Percentiles rank a stretch among this genome's conserved stretches.
phyloP scores from a whole-genome alignment of 1,140 invertebrate species.

The Polypedilum pembai region DNA sequence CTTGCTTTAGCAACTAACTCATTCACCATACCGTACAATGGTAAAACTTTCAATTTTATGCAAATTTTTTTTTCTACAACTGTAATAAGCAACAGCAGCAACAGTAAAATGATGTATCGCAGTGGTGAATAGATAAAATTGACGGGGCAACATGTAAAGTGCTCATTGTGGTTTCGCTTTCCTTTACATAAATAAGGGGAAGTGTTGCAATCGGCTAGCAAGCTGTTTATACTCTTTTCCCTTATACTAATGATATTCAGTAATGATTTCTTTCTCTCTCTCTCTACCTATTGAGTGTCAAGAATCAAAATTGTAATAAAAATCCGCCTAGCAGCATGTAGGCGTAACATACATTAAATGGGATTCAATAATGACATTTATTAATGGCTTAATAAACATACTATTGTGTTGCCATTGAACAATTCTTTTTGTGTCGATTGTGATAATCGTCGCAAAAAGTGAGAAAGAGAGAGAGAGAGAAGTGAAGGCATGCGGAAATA shows the following conservation, averaged over 20 bases:
- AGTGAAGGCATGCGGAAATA: not conserved
- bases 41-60: conserved; percentile 14
- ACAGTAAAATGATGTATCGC: not conserved
- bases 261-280: not conserved
- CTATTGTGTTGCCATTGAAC: not conserved
- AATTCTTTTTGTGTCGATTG: not conserved
- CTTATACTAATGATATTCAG: not conserved
- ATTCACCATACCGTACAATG: not conserved
- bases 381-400: conserved; percentile 1
- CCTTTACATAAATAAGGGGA: not conserved
- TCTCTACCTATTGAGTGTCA: not conserved
- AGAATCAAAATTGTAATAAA: not conserved
- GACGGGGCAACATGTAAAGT: not conserved
- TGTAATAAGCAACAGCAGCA: not conserved
- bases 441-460: not conserved
- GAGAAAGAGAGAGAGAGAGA: not conserved
- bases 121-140: not conserved
- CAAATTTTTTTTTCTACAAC: not conserved
- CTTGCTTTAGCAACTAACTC: not conserved
- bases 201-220: not conserved
- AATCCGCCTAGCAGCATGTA: not conserved
- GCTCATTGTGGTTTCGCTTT: not conserved
- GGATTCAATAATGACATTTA: not conserved
- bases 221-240: not conserved
- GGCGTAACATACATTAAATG: not conserved